phyloP scores from a whole-genome alignment of 2,113 vertebrate genomes.

The Callorhinus ursinus region DNA sequence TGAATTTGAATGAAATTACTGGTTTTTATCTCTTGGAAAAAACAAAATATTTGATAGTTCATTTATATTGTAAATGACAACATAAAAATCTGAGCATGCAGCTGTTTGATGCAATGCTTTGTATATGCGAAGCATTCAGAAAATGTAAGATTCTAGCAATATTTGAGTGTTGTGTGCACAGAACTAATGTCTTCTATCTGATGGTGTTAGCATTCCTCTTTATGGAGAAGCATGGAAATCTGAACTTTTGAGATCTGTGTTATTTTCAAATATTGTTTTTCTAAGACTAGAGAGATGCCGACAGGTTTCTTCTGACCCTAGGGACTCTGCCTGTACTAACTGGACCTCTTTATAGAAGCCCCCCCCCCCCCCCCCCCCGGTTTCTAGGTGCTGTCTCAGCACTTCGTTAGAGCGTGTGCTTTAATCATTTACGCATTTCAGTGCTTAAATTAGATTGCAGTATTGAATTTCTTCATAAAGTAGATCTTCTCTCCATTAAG shows the following conservation, averaged over 20 bases:
- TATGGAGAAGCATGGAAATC: neutral
- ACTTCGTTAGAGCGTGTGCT: slow-evolving; percentile 57
- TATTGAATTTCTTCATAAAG: slow-evolving; percentile 63
- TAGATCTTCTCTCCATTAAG: slow-evolving; percentile 74
- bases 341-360: slow-evolving; percentile 64
- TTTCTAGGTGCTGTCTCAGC: slow-evolving; percentile 76
- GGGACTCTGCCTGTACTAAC: slow-evolving; percentile 53
- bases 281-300: slow-evolving; percentile 41
- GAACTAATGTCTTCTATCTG: neutral
- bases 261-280: slow-evolving; percentile 53
- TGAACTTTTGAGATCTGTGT: neutral
- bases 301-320: slow-evolving; percentile 38
- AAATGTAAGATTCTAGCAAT: neutral
- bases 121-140: neutral
- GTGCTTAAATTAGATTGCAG: slow-evolving; percentile 63
- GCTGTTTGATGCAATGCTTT: neutral
- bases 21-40: neutral
- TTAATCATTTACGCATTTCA: slow-evolving; percentile 74
- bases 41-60: neutral
- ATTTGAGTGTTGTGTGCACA: neutral
- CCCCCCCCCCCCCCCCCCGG: neutral
- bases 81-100: neutral
- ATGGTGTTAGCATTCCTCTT: neutral
- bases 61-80: neutral
- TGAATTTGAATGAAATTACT: neutral